Percentiles rank a stretch among this genome's conserved stretches.
Conservation (phyloP, 2,113 vertebrate genomes). For the Procavia capensis region DNA sequence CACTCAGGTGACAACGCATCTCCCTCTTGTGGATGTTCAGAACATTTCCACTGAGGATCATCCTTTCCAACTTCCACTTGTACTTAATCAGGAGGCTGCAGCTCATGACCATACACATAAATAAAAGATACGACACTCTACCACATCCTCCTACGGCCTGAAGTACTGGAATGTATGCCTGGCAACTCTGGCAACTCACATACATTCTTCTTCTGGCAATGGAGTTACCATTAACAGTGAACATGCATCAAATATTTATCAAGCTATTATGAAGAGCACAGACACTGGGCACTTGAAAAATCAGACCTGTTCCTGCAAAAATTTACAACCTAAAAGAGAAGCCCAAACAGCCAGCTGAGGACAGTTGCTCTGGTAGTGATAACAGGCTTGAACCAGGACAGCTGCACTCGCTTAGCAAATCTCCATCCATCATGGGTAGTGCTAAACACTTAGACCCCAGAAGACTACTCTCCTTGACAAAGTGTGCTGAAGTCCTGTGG, state of each 20-base stretch:
- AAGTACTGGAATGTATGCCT: neutral
- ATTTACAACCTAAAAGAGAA: neutral
- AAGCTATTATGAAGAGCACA: slow-evolving; percentile 27
- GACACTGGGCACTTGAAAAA: slow-evolving; percentile 35
- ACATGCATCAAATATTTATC: slow-evolving; percentile 46
- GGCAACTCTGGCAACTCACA: slow-evolving; percentile 35
- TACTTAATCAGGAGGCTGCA: neutral
- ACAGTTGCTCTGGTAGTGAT: neutral
- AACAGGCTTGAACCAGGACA: neutral
- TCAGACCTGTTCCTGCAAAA: slow-evolving; percentile 43
- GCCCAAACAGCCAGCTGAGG: neutral
- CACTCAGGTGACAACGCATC: slow-evolving; percentile 41
- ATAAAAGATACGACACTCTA: neutral
- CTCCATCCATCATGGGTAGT: neutral
- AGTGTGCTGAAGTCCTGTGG: neutral
- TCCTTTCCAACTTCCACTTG: neutral
- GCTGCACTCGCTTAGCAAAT: neutral
- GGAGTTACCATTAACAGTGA: slow-evolving; percentile 27
- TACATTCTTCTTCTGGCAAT: slow-evolving; percentile 43
- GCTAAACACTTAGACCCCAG: neutral
- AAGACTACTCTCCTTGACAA: neutral
- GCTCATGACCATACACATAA: neutral
- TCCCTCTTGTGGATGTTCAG: slow-evolving; percentile 74
- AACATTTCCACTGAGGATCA: slow-evolving; percentile 35
- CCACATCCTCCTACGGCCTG: neutral